Base-by-base conservation (phyloP, 1,140 invertebrate species). In the Caenorhabditis inopinata region DNA sequence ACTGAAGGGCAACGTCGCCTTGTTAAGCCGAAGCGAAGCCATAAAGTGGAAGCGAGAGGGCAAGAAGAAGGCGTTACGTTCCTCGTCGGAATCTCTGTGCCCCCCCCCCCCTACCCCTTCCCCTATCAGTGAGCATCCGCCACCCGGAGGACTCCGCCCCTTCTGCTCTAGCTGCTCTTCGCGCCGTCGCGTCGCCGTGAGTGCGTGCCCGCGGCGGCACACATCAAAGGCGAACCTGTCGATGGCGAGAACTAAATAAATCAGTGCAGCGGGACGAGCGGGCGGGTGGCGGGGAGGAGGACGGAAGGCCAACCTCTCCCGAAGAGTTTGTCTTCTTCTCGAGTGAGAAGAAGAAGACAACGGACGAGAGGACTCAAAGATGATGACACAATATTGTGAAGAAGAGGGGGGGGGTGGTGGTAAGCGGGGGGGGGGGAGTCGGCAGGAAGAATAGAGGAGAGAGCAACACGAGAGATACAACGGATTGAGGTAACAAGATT, bases 171-270 rank as follows among this genome's bases (percentile, higher is more conserved):
- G 6, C 27, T 21, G 16, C 12, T 48, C 5, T 9, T 6, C 14
- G 7, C 25, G n/a, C 51, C 51, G 12, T 58, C 27, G 25, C 51
- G 12, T 58, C 27, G 25, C 51, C 51, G 51, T 32, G 49, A 51
- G 49, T 51, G 18, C 49, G 18, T 23, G 49, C 7, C 23, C 49
- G 5, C 11, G 58, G 1, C 58, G 58, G 58, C 58, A 68, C 0
- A 68, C 58, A 21, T 68, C 58, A 68, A 68, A 68, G 58, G 58
- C 58, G 58, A 68, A 68, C 58, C 58, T 68, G 58, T 68, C 58
- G 58, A 68, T 68, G 53, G 58, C 58, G 58, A 68, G 58, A 68
- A 68, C 58, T 68, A 68, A 68, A 68, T 68, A 68, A 68, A 68
- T 68, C 58, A 68, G 58, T 18, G 5, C 7, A 2, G n/a, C 0